These are phyloP conservation scores for Helicoverpa assulta DNA, from an alignment of 2,888 invertebrate genomes.

Conservation along the genomic window DNA sequence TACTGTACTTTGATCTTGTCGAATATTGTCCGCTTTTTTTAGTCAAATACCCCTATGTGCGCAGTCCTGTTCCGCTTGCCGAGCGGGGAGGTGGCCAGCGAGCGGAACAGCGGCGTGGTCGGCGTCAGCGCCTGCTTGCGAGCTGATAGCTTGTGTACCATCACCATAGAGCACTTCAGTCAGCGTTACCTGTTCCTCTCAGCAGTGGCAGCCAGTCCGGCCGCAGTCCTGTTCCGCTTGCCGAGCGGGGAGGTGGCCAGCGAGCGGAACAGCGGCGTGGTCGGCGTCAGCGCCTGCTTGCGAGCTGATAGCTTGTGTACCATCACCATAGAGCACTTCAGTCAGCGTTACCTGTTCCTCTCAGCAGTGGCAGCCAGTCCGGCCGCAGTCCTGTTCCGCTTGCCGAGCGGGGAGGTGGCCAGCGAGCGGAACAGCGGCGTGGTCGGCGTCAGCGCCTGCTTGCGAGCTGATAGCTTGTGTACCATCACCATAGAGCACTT, in stretches of 20 bases:
- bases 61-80: conserved; percentile 85
- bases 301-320: conserved; percentile 71
- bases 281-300: conserved; percentile 86
- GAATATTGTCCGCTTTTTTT: too few species aligned
- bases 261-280: conserved; percentile 78
- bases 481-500: conserved; percentile 27
- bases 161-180: conserved; percentile 14
- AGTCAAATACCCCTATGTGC: too few species aligned
- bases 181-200: conserved; percentile 77
- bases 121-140: conserved; percentile 88
- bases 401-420: conserved; percentile 85
- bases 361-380: conserved; percentile 80
- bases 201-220: conserved; percentile 78
- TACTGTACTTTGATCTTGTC: too few species aligned
- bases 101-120: conserved; percentile 77
- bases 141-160: conserved; percentile 61
- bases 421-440: conserved; percentile 80
- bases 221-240: conserved; percentile 86
- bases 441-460: conserved; percentile 84
- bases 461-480: conserved; percentile 76
- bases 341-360: conserved; percentile 73
- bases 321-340: conserved; percentile 22
- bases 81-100: conserved; percentile 83
- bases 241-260: conserved; percentile 85
- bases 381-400: conserved; percentile 85